Evolutionary conservation across 2,113 vertebrate genomes (phyloP), one percentile per base, ranked within the genome.

Genomic region (Channa maculata): DNA sequence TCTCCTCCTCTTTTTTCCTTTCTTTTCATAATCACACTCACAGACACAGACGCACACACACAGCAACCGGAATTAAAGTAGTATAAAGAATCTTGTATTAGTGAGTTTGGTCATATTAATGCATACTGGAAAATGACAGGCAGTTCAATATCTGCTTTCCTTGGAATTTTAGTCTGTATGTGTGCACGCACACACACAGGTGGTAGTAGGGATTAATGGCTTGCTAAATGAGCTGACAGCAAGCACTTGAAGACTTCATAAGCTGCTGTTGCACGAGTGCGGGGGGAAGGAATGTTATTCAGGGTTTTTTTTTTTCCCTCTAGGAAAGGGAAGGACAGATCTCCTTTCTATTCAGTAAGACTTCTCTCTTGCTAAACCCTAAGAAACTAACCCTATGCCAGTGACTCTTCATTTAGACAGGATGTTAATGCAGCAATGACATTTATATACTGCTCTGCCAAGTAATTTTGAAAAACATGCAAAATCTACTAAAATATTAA

Each of bases 171-270:
- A 63, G 39, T 51, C 11, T 36, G 52, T 33, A 12, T 34, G 11
- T 41, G 10, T 3, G 1, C 5, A 6, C 45, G 11, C 63, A 1
- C 15, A 2, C 54, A 15, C 36, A 15, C 49, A 5, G 34, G 83
- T 88, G 88, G 86, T 87, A 82, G 71, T 69, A 53, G 81, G 92
- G 88, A 93, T 92, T 89, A 91, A 90, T 82, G 59, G 71, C 57
- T 88, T 62, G 52, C 77, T 85, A 89, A 93, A 91, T 34, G 81
- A 77, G 89, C 88, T 91, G 91, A 92, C 86, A 86, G 87, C 71
- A 55, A 68, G 57, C 78, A 86, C 83, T 84, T 74, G 71, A 78
- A 76, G 66, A 78, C 84, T 70, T 79, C 59, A 69, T 87, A 90
- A 89, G 87, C 83, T 80, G 84, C 89, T 92, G 88, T 89, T 1